Base-by-base conservation (phyloP, 2,888 invertebrate species). In the Alcis repandata region DNA sequence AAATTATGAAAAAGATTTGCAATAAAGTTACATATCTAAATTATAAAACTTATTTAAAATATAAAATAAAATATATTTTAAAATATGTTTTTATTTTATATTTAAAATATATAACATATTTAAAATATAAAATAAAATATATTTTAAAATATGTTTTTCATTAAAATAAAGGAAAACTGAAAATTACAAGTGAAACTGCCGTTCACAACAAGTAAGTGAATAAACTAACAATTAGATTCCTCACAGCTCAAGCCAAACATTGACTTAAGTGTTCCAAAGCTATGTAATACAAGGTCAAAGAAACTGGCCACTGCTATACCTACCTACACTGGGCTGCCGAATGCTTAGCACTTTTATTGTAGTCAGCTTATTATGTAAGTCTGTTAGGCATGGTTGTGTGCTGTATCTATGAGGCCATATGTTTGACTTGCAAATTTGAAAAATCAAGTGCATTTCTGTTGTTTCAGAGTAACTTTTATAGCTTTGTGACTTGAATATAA, bases 241-340 rank as follows among this genome's bases (percentile, higher is more conserved):
- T 17, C 13, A 33, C 11, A 49, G n/a, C 38, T 57, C 10, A 45
- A 48, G 10, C 36, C 33, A 38, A 36, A 36, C 43, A 43, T 60
- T 53, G 19, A 43, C 48, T 62, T 64, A 76, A 75, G 17, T 63
- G 33, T 41, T 46, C 15, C 22, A 40, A 45, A 36, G 51, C 11
- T 49, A 63, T 32, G 78, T 80, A 70, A 74, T 73, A 77, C 84
- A 84, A 85, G 83, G 83, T 73, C 58, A 80, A 73, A 62, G 65
- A 66, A 61, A 66, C 65, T 67, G 57, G 61, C 43, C 67, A 49
- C 13, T 36, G 49, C 22, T 64, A 43, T 52, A 32, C 54, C 41
- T 45, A 36, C 45, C 32, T 43, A 43, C 7, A 17, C 17, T 27
- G 43, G 22, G 13, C 36, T 4, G n/a, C 17, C 20, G 45, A 45